Evolutionary conservation across 2,113 vertebrate genomes (phyloP).

Genomic region (Erythrocercus mccallii): DNA sequence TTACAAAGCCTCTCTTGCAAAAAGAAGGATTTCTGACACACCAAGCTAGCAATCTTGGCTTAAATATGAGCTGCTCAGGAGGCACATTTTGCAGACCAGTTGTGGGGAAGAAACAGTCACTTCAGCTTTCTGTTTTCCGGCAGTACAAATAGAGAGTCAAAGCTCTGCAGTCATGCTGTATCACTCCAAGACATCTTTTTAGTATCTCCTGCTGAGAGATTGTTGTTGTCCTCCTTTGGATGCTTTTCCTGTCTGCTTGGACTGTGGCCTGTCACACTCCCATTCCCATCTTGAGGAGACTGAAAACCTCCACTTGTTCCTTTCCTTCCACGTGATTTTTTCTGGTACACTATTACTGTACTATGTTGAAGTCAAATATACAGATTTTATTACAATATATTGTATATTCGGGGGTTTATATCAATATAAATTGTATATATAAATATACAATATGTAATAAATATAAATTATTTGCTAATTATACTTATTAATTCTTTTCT

Average conservation of each 20-base stretch:
- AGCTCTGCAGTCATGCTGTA: background rate
- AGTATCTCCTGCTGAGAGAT: background rate
- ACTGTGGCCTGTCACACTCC: background rate
- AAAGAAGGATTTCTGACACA: background rate
- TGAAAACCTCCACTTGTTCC: background rate
- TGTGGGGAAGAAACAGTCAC: background rate
- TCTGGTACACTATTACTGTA: background rate
- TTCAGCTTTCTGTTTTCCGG: background rate
- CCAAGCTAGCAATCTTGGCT: background rate
- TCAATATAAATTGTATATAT: background rate
- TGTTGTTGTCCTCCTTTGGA: background rate
- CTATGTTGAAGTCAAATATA: background rate
- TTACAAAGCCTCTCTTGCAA: background rate
- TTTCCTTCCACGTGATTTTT: fast-evolving
- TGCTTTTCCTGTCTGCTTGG: background rate
- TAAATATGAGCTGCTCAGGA: background rate
- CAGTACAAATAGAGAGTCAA: background rate
- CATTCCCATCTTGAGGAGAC: background rate
- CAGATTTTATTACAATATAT: background rate
- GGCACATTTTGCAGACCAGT: background rate
- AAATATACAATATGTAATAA: background rate
- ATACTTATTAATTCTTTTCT: background rate
- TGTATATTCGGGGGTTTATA: background rate
- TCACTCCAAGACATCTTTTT: background rate
- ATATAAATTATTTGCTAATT: background rate